These are phyloP conservation scores for Microtus agrestis DNA, from an alignment of 2,797 vertebrate genomes.

Conservation along the genomic window DNA sequence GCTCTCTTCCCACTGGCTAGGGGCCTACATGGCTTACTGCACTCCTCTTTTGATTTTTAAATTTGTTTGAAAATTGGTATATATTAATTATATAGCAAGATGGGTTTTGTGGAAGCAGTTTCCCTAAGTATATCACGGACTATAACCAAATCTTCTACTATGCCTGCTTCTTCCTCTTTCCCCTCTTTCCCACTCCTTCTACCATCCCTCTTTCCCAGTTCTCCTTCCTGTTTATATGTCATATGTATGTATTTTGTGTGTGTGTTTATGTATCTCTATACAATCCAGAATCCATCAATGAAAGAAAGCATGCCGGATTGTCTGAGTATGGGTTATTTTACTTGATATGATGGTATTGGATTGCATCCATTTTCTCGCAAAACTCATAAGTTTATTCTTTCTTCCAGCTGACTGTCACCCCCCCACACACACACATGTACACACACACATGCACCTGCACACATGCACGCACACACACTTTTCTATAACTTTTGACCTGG, in stretches of 20 bases:
- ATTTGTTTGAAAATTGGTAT: background rate
- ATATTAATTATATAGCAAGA: background rate
- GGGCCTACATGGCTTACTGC: background rate
- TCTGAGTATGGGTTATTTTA: background rate
- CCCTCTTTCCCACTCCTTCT: background rate
- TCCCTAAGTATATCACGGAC: background rate
- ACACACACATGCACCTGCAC: background rate
- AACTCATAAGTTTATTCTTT: background rate
- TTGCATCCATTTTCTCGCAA: background rate
- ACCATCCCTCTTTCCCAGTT: too few species aligned
- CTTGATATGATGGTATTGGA: background rate
- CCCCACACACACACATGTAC: background rate
- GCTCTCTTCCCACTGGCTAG: background rate
- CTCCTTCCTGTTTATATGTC: background rate
- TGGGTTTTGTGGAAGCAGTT: background rate
- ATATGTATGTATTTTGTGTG: background rate
- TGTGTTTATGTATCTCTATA: background rate
- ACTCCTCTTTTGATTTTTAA: background rate
- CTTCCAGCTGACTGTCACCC: background rate
- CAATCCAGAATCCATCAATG: background rate
- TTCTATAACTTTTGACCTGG: background rate
- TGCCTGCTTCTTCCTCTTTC: background rate
- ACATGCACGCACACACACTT: background rate
- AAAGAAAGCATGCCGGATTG: background rate
- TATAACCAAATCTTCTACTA: background rate